Evolutionary conservation across 2,797 vertebrate genomes (phyloP), one percentile per base, ranked within the genome.

Genomic region (Mallotus villosus): DNA sequence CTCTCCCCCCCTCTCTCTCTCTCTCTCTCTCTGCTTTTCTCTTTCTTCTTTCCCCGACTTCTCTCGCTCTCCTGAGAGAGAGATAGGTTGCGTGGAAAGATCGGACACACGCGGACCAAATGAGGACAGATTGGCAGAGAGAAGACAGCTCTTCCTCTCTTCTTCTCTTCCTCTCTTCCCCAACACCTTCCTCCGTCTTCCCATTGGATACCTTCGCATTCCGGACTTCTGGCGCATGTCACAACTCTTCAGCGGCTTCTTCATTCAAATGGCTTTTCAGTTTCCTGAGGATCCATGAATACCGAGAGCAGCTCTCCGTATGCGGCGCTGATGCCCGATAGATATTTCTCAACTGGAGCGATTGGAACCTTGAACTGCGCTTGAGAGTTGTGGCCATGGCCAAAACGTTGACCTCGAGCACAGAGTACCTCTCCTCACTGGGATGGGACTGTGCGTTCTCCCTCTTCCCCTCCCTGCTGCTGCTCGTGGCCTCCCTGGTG

Each of bases 381-480:
- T 71, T 41, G 1, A 41, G 55, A n/a, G 41, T 21, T 57, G 27
- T 16, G 17, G 1, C 25, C 46, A 22, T 21, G 70, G 21, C 14
- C 27, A 55, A 24, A 55, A 34, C 17, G 29, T 41, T 41, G 8
- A 11, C 16, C 4, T 55, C 25, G 8, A n/a, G 1, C 21, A 49
- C 66, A 17, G 46, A 6, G 70, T 76, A 37, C 3, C n/a, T 66
- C 17, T 32, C 51, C 22, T 67, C 61, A 19, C 34, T n/a, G 27
- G 24, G 81, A 17, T 79, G 77, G 81, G 80, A 87, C 0, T 72
- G 66, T 68, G 68, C 89, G 12, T 16, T 89, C 25, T 84, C 78
- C 69, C 70, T 91, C 34, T 29, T 89, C 1, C 91, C 87, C 2
- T 84, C 55, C 0, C 2, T 89, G 69, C 16, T 87, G 0, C 58